Percentiles rank a stretch among this genome's conserved stretches.
phyloP scores from a whole-genome alignment of 2,113 vertebrate species.

The Heterochromis multidens region DNA sequence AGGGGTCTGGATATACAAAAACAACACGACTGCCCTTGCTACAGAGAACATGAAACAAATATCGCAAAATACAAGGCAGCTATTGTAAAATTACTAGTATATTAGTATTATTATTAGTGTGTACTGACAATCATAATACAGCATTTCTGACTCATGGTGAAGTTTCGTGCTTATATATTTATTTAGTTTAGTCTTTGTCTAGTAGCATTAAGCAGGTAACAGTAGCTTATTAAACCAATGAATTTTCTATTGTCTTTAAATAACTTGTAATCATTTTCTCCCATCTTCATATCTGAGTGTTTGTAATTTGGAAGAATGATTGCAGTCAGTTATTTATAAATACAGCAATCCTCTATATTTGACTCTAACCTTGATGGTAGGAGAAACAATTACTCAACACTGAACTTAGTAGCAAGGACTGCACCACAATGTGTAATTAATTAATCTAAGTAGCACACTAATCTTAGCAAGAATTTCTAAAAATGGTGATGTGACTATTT shows the following conservation, averaged over 20 bases:
- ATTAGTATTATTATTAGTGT: too few relatives aligned
- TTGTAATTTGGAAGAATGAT: background rate
- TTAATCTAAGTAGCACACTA: background rate
- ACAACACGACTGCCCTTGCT: background rate
- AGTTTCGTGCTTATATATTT: background rate
- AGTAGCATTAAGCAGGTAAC: background rate
- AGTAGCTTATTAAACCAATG: background rate
- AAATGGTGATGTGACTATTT: background rate
- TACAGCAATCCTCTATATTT: background rate
- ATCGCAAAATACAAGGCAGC: background rate
- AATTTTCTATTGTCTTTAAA: background rate
- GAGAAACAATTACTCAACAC: background rate
- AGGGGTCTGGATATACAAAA: background rate
- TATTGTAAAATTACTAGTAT: background rate
- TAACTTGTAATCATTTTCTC: background rate
- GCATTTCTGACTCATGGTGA: background rate
- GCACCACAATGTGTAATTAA: background rate
- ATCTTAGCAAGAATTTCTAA: background rate
- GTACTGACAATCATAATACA: background rate
- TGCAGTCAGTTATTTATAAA: background rate
- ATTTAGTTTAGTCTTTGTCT: background rate
- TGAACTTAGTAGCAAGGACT: background rate
- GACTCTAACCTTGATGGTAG: conserved; percentile 1
- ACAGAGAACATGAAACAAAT: background rate
- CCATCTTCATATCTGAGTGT: background rate